These are phyloP conservation scores for Drosophila teissieri DNA, from an alignment of 1,140 invertebrate genomes.

Conservation along the genomic window DNA sequence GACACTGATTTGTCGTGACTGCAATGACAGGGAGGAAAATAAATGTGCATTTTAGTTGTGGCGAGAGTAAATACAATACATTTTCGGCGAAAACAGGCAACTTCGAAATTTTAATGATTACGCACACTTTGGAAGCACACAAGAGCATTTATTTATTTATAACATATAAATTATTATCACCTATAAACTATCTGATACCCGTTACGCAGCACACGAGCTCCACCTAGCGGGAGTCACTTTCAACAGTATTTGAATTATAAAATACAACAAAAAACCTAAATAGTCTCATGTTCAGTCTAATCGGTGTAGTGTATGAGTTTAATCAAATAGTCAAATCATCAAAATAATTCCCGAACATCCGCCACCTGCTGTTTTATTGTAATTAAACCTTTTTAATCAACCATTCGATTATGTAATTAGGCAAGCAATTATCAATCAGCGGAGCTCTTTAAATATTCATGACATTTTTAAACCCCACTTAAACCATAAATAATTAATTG, in stretches of 20 bases:
- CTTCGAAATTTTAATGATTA: slow-evolving; percentile 1
- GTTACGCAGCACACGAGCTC: too few species aligned
- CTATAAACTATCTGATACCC: too few species aligned
- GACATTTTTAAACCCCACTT: slow-evolving; percentile 11
- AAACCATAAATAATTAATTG: slow-evolving; percentile 30
- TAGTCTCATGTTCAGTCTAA: too few species aligned
- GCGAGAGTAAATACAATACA: background rate
- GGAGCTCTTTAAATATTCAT: slow-evolving; percentile 30
- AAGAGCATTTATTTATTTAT: too few species aligned
- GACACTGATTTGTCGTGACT: slow-evolving; percentile 37
- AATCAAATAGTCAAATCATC: background rate
- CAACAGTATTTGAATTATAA: too few species aligned
- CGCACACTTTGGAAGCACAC: background rate
- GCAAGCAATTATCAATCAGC: slow-evolving; percentile 31
- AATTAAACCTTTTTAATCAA: slow-evolving; percentile 29
- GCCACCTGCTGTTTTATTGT: background rate
- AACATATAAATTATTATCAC: too few species aligned
- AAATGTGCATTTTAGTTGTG: slow-evolving; percentile 16
- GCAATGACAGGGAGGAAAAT: slow-evolving; percentile 10
- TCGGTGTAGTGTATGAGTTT: too few species aligned
- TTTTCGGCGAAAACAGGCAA: background rate
- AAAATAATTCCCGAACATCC: background rate
- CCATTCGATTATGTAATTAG: slow-evolving; percentile 37
- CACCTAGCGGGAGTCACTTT: too few species aligned
- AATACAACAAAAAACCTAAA: too few species aligned